phyloP scores from a whole-genome alignment of 2,797 vertebrate species.

The Macropus fuliginosus region DNA sequence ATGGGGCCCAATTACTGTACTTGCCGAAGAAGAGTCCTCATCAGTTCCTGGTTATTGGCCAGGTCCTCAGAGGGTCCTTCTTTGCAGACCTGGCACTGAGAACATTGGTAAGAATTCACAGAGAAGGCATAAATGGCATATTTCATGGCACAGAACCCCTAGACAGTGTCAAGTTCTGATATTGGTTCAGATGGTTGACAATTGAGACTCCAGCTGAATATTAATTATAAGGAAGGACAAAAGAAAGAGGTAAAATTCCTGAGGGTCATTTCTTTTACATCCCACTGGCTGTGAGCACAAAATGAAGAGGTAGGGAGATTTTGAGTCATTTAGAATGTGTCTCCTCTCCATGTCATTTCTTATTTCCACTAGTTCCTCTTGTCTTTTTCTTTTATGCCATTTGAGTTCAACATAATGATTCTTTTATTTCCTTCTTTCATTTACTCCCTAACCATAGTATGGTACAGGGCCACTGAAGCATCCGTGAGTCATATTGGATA shows the following conservation, averaged over 20 bases:
- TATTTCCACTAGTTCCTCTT: background rate
- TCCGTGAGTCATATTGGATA: conserved; percentile 68
- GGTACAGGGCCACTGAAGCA: conserved; percentile 55
- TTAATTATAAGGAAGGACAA: conserved; percentile 33
- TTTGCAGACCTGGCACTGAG: conserved; percentile 85
- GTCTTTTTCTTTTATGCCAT: background rate
- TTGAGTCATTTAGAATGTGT: background rate
- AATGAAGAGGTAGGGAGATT: background rate
- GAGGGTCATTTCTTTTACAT: background rate
- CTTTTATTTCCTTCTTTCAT: background rate
- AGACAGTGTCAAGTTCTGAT: conserved; percentile 91
- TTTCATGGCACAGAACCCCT: conserved; percentile 96
- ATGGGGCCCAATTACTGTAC: conserved; percentile 52
- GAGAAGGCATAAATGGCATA: conserved; percentile 96
- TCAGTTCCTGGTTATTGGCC: background rate
- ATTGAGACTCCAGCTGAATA: conserved; percentile 76
- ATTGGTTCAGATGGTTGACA: conserved; percentile 80
- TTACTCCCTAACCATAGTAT: conserved; percentile 36
- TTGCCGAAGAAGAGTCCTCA: conserved; percentile 71
- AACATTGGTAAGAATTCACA: conserved; percentile 89
- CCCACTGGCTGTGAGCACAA: background rate
- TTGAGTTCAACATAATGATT: background rate
- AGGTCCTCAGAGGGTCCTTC: conserved; percentile 69
- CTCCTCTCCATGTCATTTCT: background rate
- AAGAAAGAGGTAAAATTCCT: conserved; percentile 31